Percentiles rank a stretch among this genome's conserved stretches.
phyloP scores from a whole-genome alignment of 2,888 invertebrate species.

The Nasonovia ribisnigri region DNA sequence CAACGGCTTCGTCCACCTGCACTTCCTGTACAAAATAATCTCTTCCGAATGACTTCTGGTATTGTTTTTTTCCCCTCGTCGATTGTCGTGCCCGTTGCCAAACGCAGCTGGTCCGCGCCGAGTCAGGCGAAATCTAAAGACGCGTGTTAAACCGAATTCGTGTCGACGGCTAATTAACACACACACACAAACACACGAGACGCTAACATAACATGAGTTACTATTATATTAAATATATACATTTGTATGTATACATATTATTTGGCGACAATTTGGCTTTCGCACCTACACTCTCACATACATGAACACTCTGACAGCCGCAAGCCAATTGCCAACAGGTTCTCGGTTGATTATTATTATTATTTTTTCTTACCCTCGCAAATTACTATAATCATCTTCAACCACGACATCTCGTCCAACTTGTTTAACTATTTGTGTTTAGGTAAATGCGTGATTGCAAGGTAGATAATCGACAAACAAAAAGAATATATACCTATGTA shows the following conservation, averaged over 20 bases:
- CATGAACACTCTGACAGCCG: not conserved
- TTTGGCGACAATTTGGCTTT: conserved; percentile 38
- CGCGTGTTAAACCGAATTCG: conserved; percentile 31
- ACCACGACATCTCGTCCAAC: not conserved
- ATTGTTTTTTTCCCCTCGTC: conserved; percentile 34
- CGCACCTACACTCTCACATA: not conserved
- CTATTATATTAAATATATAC: not conserved
- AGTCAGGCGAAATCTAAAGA: conserved; percentile 12
- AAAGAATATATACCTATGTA: not conserved
- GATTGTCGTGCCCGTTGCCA: not conserved
- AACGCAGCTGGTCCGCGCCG: conserved; percentile 40
- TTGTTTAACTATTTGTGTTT: conserved; percentile 11
- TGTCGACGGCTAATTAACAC: conserved; percentile 51
- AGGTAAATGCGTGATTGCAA: not conserved
- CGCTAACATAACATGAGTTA: not conserved
- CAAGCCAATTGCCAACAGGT: conserved; percentile 11
- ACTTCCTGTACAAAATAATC: conserved; percentile 59
- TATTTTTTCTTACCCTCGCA: not conserved
- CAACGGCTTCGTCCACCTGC: conserved; percentile 50
- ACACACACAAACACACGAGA: not conserved
- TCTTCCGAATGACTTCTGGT: conserved; percentile 61
- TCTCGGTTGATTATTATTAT: conserved; percentile 24
- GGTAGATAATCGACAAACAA: not conserved
- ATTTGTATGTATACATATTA: not conserved
- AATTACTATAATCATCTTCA: conserved; percentile 48